Evolutionary conservation across 2,113 vertebrate genomes (phyloP).

Genomic region (Semicossyphus pulcher): DNA sequence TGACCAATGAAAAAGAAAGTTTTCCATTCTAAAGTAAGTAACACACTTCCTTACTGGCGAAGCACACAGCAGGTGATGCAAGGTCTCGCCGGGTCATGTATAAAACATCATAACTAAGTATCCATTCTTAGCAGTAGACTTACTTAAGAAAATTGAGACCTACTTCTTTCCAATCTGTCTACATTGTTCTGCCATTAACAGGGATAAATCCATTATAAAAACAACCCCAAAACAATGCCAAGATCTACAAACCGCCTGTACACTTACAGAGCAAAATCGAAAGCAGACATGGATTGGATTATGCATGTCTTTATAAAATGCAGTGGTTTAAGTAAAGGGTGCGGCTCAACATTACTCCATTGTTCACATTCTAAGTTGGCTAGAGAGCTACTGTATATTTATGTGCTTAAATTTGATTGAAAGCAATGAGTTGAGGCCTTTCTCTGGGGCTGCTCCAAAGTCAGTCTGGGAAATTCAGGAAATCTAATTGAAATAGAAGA

Average conservation of each 20-base stretch:
- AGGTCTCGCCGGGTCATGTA: not conserved
- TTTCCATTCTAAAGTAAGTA: too few species aligned
- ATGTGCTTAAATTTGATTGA: conserved; percentile 54
- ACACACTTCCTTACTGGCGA: too few species aligned
- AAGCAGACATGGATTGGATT: conserved; percentile 39
- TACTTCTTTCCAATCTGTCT: too few species aligned
- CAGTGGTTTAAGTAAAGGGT: conserved; percentile 46
- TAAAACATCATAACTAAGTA: not conserved
- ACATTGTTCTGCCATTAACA: not conserved
- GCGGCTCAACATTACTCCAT: conserved; percentile 37
- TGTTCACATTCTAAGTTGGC: conserved; percentile 35
- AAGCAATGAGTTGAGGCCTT: conserved; percentile 46
- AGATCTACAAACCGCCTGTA: conserved; percentile 19
- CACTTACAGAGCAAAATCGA: conserved; percentile 19
- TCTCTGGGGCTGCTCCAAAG: conserved; percentile 20
- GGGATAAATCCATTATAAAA: conserved; percentile 7
- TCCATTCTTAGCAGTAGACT: conserved; percentile 1
- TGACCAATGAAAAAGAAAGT: too few species aligned
- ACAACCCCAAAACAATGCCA: not conserved
- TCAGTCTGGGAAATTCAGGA: conserved; percentile 18
- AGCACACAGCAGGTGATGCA: too few species aligned
- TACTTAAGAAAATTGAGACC: too few species aligned
- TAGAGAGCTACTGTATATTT: conserved; percentile 49
- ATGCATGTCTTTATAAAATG: conserved; percentile 39
- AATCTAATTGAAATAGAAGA: not conserved